These are phyloP conservation scores for Crenuchus spilurus DNA, from an alignment of 2,797 vertebrate genomes.

Conservation along the genomic window DNA sequence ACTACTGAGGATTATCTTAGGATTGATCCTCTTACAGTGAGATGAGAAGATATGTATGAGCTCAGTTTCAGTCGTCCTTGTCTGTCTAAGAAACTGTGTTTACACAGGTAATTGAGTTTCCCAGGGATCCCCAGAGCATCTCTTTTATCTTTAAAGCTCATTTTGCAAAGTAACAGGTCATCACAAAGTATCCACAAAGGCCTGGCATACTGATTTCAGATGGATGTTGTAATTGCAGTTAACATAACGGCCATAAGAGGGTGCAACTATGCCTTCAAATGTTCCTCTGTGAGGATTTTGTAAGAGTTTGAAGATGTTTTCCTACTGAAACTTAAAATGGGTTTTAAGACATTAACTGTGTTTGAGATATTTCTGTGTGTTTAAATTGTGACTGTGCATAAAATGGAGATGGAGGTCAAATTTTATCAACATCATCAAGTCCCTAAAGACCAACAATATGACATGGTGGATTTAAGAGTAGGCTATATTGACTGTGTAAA, in stretches of 20 bases:
- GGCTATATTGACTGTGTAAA: no score
- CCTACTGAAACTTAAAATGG: neutral
- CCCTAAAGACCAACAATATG: no score
- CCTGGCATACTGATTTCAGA: neutral
- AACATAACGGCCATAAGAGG: constrained; percentile 25
- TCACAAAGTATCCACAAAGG: neutral
- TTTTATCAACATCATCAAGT: no score
- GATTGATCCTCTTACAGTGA: constrained; percentile 46
- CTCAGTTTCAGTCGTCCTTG: neutral
- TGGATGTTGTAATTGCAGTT: neutral
- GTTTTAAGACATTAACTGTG: neutral
- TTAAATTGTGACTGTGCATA: neutral
- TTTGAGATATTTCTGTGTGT: neutral
- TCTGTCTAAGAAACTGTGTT: neutral
- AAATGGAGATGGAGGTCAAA: no score
- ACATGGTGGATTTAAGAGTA: no score
- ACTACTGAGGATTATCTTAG: constrained; percentile 44
- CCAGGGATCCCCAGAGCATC: neutral
- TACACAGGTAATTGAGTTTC: neutral
- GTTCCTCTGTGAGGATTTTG: neutral
- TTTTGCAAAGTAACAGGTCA: neutral
- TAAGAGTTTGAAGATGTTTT: constrained; percentile 12
- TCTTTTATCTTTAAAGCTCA: neutral
- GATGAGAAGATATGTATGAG: constrained; percentile 17
- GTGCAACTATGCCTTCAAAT: constrained; percentile 6